A percentile compares a stretch with the other conserved stretches of the same genome.
These are phyloP conservation scores for Drosophila kohkoa DNA, from an alignment of 1,140 invertebrate species.

Conservation along the genomic window DNA sequence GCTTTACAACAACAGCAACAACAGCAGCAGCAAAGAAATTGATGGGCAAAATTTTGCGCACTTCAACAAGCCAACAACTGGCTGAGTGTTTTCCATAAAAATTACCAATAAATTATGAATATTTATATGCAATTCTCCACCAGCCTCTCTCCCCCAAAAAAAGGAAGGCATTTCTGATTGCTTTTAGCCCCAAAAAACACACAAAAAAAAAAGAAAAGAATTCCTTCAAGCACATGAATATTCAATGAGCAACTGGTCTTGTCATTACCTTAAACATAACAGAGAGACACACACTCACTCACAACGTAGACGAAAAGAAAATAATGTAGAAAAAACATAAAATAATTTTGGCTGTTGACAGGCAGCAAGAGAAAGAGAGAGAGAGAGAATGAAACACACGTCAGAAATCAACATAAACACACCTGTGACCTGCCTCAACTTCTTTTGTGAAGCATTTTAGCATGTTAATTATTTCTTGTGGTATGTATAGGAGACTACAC, in stretches of 20 bases:
- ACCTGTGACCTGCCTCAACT: slow-evolving; percentile 54
- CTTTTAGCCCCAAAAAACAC: slow-evolving; percentile 8
- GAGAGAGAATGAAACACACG: background rate
- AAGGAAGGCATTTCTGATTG: slow-evolving; percentile 39
- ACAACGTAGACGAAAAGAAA: background rate
- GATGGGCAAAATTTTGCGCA: background rate
- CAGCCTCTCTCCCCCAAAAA: background rate
- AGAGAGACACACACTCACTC: background rate
- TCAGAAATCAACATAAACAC: slow-evolving; percentile 35
- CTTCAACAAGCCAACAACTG: background rate
- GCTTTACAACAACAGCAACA: background rate
- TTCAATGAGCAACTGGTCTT: slow-evolving; percentile 44
- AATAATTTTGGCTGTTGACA: background rate
- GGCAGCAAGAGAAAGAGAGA: no score
- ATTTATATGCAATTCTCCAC: slow-evolving; percentile 42
- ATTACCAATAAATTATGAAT: slow-evolving; percentile 48
- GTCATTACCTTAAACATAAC: slow-evolving; percentile 18
- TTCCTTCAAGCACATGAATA: slow-evolving; percentile 61
- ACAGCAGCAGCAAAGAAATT: background rate
- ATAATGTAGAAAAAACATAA: slow-evolving; percentile 10
- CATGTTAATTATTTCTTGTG: background rate
- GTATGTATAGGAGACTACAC: no score
- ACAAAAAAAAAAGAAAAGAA: background rate
- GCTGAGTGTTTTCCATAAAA: slow-evolving; percentile 24
- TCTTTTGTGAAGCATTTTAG: background rate